Conservation (phyloP, 1,140 invertebrate genomes). For the Spodoptera litura region DNA sequence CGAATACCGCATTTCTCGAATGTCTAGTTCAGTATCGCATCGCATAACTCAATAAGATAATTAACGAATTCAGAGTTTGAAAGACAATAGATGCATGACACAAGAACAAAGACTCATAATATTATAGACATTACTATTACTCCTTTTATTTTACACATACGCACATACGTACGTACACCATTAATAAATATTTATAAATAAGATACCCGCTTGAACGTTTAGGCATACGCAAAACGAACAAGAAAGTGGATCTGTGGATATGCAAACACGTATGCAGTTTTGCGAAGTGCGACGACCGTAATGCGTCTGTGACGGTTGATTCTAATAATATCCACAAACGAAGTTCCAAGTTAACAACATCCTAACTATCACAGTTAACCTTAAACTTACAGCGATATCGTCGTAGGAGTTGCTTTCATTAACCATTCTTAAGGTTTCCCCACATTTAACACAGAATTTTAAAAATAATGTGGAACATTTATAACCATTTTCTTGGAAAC, state of each 20-base stretch:
- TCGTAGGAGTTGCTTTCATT: neutral
- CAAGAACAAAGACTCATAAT: neutral
- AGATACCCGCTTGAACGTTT: slow-evolving; percentile 27
- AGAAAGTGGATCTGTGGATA: slow-evolving; percentile 43
- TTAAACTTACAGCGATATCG: slow-evolving; percentile 40
- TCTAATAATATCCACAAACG: slow-evolving; percentile 64
- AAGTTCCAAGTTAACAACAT: slow-evolving; percentile 51
- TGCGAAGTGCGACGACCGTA: slow-evolving; percentile 67
- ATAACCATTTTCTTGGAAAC: slow-evolving; percentile 55
- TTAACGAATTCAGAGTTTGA: neutral
- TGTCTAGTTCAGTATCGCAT: neutral
- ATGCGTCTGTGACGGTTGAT: slow-evolving; percentile 52
- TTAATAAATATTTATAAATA: slow-evolving; percentile 36
- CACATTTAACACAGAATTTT: slow-evolving; percentile 10
- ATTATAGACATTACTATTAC: neutral
- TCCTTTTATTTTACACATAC: neutral
- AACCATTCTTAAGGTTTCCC: neutral
- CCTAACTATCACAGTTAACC: slow-evolving; percentile 42
- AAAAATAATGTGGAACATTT: slow-evolving; percentile 24
- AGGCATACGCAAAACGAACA: slow-evolving; percentile 33
- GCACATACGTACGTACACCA: neutral
- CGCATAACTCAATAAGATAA: slow-evolving; percentile 8
- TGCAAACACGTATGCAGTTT: slow-evolving; percentile 56
- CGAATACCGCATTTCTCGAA: neutral
- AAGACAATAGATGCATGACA: neutral